These are phyloP conservation scores for Agonopterix subpropinquella DNA, from an alignment of 2,888 invertebrate genomes.

Conservation along the genomic window DNA sequence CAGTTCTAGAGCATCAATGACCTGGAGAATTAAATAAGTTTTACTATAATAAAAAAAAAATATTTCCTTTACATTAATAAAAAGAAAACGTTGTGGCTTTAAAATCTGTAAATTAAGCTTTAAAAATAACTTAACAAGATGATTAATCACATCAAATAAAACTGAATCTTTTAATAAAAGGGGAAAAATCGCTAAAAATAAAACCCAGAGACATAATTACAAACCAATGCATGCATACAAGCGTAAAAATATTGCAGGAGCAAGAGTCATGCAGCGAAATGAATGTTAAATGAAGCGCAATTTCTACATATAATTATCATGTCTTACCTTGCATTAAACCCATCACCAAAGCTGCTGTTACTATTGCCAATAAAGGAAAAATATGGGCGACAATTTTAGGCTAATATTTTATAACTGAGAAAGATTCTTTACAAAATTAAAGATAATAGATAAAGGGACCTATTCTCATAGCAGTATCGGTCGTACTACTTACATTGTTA, in stretches of 20 bases:
- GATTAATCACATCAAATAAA: too few species aligned
- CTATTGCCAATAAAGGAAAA: not conserved
- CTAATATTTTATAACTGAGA: too few species aligned
- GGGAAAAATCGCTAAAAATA: too few species aligned
- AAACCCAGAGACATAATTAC: too few species aligned
- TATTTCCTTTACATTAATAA: not conserved
- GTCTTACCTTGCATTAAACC: slow-evolving; percentile 58
- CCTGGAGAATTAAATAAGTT: slow-evolving; percentile 45
- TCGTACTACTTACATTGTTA: not conserved
- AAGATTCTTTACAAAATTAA: too few species aligned
- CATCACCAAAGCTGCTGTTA: slow-evolving; percentile 54
- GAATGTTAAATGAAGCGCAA: slow-evolving; percentile 45
- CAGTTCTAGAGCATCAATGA: slow-evolving; percentile 78
- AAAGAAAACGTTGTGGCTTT: not conserved
- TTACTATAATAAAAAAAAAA: not conserved
- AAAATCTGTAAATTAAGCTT: too few species aligned
- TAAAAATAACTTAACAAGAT: not conserved
- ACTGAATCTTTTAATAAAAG: too few species aligned
- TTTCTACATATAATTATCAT: slow-evolving; percentile 19
- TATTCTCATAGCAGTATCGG: not conserved
- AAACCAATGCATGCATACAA: not conserved
- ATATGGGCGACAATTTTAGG: too few species aligned
- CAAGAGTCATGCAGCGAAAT: slow-evolving; percentile 42
- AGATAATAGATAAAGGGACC: too few species aligned
- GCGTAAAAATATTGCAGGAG: not conserved